Base-by-base conservation (phyloP, 23 tunicate species). In the Aplidium turbinatum region DNA sequence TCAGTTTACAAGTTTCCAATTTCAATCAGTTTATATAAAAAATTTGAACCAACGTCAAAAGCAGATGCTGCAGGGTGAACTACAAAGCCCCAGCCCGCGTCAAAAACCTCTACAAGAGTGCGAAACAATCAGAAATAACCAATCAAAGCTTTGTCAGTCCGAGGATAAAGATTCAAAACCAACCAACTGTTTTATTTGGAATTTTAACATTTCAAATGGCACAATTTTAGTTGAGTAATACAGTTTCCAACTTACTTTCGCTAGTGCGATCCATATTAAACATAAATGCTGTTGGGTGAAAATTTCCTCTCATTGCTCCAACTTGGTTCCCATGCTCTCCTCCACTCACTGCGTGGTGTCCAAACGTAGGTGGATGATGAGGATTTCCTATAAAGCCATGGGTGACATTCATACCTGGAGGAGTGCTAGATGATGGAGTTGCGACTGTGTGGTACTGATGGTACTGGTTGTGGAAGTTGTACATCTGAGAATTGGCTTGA, bases 381-480 rank as follows among this genome's bases (percentile, higher is more conserved):
- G 58, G 76, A 73, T 31, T 73, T 23, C 78, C 78, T 18, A 73
- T 73, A 30, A 78, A 66, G 1, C 83, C 73, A 39, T 65, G 83
- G 11, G 75, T 18, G 66, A 78, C 38, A 22, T 36, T 73, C 83
- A 78, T 78, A 0, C 65, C 66, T 16, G 83, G 32, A 23, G 83
- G 57, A 2, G 63, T 48, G 13, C 52, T 53, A 4, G 83, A 1
- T 54, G 22, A 35, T 26, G 57, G 6, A 62, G 36, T 52, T 1
- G 35, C 68, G 35, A 75, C 80, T 26, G 68, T 19, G 40, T 76
- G 71, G 38, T 78, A 66, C 70, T 77, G 72, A 52, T 60, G 71
- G 64, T 81, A 81, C 35, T 73, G 87, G 47, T 68, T 31, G 52
- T 81, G 87, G 18, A 81, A 64, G 73, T 62, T 62, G 36, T 81